Base-by-base conservation (phyloP, 2,888 invertebrate genomes). In the Leuctra nigra region DNA sequence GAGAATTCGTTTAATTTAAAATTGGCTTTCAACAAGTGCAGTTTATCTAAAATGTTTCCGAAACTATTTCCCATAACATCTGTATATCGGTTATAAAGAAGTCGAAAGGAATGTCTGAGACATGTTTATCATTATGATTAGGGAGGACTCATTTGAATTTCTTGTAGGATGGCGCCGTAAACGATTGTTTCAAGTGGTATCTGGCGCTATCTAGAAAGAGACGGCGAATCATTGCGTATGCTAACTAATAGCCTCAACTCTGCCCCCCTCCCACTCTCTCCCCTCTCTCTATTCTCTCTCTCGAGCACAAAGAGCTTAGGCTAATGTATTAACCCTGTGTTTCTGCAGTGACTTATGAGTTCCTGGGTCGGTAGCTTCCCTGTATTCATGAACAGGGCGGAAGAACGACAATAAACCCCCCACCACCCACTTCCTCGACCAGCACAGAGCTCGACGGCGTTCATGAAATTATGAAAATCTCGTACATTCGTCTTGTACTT, bases 261-360 rank as follows among this genome's bases (percentile, higher is more conserved):
- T 56, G 56, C 50, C 56, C 56, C 50, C 53, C 35, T 20, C 25
- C 41, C 52, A 50, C 44, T 50, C 35, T 20, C 25, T 22, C 23
- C 29, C 41, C n/a, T 50, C 44, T 44, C 44, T 33, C 22, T 41
- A 11, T 20, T 25, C 1, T 7, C 14, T 18, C 29, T 25, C 7
- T 13, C 14, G 48, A 53, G 54, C 48, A 57, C 57, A 57, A 57
- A 57, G 57, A 54, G 57, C 57, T 57, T 57, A 57, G 54, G 44
- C 53, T 57, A 57, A 57, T 57, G 57, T 54, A 57, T 57, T 54
- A 57, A 47, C 57, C 54, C 44, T 36, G 39, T 24, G 36, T 38
- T 48, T 50, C 48, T 23, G 50, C 38, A 54, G 46, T 57, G 57
- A 57, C 57, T 57, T 57, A 57, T 54, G 54, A 22, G 54, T 36